Conservation (phyloP, 2,113 vertebrate species). For the Girardinichthys multiradiatus region DNA sequence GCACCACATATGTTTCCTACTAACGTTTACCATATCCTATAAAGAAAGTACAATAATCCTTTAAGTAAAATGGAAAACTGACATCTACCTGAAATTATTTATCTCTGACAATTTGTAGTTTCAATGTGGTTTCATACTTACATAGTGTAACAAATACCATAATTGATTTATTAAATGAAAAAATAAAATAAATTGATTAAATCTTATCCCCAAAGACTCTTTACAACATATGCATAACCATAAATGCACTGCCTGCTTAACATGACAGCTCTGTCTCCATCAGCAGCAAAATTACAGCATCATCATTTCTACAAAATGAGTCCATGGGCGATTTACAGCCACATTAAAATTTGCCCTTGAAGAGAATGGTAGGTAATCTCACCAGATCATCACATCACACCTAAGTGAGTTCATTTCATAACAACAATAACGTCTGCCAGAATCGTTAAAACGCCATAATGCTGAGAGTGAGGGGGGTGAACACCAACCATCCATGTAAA, state of each 20-base stretch:
- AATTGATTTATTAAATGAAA: neutral
- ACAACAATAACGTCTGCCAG: slow-evolving; percentile 68
- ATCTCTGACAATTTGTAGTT: neutral
- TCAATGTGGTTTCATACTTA: neutral
- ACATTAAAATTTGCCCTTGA: slow-evolving; percentile 54
- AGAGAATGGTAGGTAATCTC: slow-evolving; percentile 48
- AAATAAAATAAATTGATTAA: neutral
- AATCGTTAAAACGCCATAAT: slow-evolving; percentile 69
- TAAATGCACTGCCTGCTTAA: slow-evolving; percentile 11
- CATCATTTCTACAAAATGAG: slow-evolving; percentile 43
- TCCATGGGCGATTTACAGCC: slow-evolving; percentile 38
- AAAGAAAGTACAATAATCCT: neutral
- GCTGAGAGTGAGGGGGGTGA: slow-evolving; percentile 37
- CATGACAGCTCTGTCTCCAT: slow-evolving; percentile 28
- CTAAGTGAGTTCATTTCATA: slow-evolving; percentile 56
- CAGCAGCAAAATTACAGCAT: slow-evolving; percentile 31
- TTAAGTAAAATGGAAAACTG: neutral
- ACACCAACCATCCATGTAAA: slow-evolving; percentile 19
- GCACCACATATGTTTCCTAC: too few species aligned
- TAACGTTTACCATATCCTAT: neutral
- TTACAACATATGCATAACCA: neutral
- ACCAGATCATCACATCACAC: slow-evolving; percentile 56
- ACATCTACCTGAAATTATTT: neutral
- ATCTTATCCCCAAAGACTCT: neutral
- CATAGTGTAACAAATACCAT: neutral